Percentiles rank a stretch among this genome's conserved stretches.
Conservation (phyloP, 2,113 vertebrate species). For the Myotis davidii region DNA sequence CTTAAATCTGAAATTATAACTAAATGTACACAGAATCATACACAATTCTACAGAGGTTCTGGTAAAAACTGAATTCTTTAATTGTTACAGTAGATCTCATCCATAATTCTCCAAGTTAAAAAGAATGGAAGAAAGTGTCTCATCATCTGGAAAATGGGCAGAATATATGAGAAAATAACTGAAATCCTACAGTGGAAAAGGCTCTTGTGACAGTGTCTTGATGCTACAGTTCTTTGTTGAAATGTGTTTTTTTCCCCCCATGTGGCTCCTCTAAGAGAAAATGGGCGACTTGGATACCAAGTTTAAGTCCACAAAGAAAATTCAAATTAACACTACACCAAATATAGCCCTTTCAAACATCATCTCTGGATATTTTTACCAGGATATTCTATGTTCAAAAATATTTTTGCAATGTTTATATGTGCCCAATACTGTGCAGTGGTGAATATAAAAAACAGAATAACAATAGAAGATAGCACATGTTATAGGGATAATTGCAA, state of each 20-base stretch:
- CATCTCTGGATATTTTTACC: constrained; percentile 20
- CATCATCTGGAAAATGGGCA: constrained; percentile 5
- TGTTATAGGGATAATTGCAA: neutral
- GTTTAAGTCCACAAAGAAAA: constrained; percentile 33
- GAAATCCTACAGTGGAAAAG: neutral
- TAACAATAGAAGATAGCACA: neutral
- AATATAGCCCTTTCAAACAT: constrained; percentile 37
- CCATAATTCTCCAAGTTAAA: constrained; percentile 13
- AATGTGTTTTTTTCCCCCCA: constrained; percentile 4
- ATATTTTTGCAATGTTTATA: constrained; percentile 27
- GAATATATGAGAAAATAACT: neutral
- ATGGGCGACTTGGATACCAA: neutral
- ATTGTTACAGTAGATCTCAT: neutral
- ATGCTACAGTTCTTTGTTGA: neutral
- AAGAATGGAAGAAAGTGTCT: neutral
- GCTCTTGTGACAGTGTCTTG: neutral
- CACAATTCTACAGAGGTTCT: neutral
- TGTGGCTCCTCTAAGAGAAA: constrained; percentile 35
- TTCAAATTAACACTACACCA: constrained; percentile 23
- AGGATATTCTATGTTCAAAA: constrained; percentile 19
- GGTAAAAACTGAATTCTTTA: neutral
- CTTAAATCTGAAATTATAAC: neutral
- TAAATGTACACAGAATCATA: neutral
- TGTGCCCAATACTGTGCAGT: neutral
- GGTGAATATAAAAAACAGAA: neutral